Evolutionary conservation across 2,888 invertebrate genomes (phyloP), one percentile per base, ranked within the genome.

Genomic region (Metalampra italica): DNA sequence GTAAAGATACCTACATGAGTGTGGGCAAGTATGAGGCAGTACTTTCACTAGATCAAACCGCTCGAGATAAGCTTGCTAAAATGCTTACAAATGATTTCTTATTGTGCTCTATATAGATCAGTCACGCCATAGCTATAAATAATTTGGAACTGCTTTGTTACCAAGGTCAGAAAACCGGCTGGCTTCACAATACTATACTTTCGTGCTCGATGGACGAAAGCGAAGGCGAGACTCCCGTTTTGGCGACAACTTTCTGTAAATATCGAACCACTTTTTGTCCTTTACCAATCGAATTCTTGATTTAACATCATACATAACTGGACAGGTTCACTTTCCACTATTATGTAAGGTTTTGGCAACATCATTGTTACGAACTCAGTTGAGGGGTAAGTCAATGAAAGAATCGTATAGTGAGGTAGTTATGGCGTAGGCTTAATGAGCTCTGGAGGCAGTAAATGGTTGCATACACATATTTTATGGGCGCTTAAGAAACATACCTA

Each of bases 201-300:
- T 83, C 82, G 73, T 74, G 64, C 70, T 82, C 82, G 71, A 73
- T 74, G 69, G 67, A 78, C 71, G 86, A 87, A 88, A 89, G 83
- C 83, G 88, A 88, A 80, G 69, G 73, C 69, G 68, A 56, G 69
- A 60, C 76, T 78, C 79, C 82, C 70, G 77, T 72, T 82, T 84
- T 71, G 79, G 79, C 66, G 78, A 79, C 82, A 83, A 80, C 84
- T 86, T 87, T 85, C 85, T 76, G 80, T 76, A 70, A 75, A 75
- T 69, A 72, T 70, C 78, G 68, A 76, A 78, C 82, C 68, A 77
- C 82, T 85, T 87, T 88, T 87, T 87, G 78, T 79, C 78, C 78
- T 80, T 82, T 81, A 79, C 78, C 76, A 82, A 80, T 80, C 71
- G 68, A 72, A 76, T 71, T 74, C 76, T 76, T 75, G 77, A 78